These are phyloP conservation scores for Limnephilus rhombicus DNA, from an alignment of 2,888 invertebrate species.

Conservation along the genomic window DNA sequence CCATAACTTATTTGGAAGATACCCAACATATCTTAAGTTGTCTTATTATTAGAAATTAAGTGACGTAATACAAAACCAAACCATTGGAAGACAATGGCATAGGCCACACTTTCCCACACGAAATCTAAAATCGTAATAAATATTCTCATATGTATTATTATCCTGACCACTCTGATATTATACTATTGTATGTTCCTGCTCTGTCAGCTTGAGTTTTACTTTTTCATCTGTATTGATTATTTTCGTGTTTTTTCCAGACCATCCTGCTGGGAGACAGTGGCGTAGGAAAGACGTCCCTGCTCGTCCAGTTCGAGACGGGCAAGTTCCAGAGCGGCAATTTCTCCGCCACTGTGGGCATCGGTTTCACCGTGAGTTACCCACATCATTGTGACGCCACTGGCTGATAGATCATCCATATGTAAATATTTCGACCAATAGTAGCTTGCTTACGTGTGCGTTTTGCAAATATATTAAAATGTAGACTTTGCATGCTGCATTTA, in stretches of 20 bases:
- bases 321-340: slow-evolving; percentile 94
- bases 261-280: slow-evolving; percentile 96
- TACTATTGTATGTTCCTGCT: not conserved
- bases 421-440: slow-evolving; percentile 20
- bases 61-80: no score
- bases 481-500: not conserved
- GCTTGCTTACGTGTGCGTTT: not conserved
- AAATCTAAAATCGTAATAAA: no score
- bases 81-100: no score
- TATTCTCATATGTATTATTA: no score
- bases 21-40: no score
- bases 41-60: no score
- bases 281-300: slow-evolving; percentile 94
- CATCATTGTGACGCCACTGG: slow-evolving; percentile 11
- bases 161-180: no score
- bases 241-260: slow-evolving; percentile 80
- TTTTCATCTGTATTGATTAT: not conserved
- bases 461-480: not conserved
- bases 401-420: slow-evolving; percentile 15
- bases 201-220: not conserved
- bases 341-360: slow-evolving; percentile 96
- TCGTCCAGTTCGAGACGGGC: slow-evolving; percentile 96
- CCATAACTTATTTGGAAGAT: no score
- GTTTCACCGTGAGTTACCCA: slow-evolving; percentile 89
- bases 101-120: no score